Evolutionary conservation across 1,140 invertebrate species (phyloP).

Genomic region (Pentalonia nigronervosa): DNA sequence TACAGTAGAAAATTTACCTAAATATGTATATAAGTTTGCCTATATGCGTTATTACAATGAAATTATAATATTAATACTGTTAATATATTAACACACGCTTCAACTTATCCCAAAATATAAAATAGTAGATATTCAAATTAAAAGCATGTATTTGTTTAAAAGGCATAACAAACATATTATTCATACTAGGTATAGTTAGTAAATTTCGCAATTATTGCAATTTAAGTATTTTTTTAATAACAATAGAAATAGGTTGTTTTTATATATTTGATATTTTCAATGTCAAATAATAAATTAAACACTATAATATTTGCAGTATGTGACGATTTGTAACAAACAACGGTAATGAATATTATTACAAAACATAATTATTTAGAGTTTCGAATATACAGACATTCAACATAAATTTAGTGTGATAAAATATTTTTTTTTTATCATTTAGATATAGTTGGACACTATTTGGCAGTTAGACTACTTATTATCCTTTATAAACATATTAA

Average conservation of each 20-base stretch:
- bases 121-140: neutral
- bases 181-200: neutral
- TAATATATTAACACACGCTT: neutral
- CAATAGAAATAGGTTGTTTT: neutral
- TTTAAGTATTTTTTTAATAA: neutral
- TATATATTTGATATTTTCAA: neutral
- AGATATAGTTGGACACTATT: neutral
- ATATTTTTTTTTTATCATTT: neutral
- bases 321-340: neutral
- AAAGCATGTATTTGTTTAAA: neutral
- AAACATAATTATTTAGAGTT: neutral
- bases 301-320: neutral
- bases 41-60: no score
- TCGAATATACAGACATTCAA: neutral
- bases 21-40: no score
- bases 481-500: neutral
- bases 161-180: neutral
- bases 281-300: slow-evolving; percentile 1
- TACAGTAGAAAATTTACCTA: no score
- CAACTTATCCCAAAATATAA: neutral
- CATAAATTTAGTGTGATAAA: neutral
- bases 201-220: neutral
- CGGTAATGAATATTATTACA: neutral
- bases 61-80: neutral
- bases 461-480: neutral